Percentiles rank a stretch among this genome's conserved stretches.
These are phyloP conservation scores for Amphiprion percula DNA, from an alignment of 2,113 vertebrate species.

Conservation along the genomic window DNA sequence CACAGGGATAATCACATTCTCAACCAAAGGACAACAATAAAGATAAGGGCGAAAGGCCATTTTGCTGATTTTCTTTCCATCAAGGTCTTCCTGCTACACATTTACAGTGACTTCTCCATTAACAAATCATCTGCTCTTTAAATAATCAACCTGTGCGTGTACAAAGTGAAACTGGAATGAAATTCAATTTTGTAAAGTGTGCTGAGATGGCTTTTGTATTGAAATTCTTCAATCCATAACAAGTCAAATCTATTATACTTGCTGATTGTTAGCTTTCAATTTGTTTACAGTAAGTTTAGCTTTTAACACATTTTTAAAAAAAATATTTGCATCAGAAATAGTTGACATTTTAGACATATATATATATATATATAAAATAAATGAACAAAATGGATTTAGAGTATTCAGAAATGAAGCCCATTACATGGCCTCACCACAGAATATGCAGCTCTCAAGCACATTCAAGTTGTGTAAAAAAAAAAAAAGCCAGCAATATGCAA, in stretches of 20 bases:
- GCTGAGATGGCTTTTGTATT: too few species aligned
- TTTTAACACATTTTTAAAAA: too few species aligned
- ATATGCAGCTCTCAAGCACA: too few species aligned
- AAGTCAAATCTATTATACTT: too few species aligned
- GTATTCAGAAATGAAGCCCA: too few species aligned
- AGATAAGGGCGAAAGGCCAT: constrained; percentile 39
- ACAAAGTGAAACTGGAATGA: background rate
- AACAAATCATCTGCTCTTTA: background rate
- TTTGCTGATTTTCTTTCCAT: constrained; percentile 12
- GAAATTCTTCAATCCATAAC: too few species aligned
- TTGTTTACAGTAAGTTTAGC: background rate
- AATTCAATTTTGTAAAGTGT: too few species aligned
- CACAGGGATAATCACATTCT: constrained; percentile 31
- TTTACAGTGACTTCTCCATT: background rate
- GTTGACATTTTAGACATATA: too few species aligned
- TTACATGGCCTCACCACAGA: too few species aligned
- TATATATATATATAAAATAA: too few species aligned
- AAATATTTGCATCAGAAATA: too few species aligned
- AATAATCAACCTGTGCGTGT: background rate
- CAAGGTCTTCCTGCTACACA: constrained; percentile 2
- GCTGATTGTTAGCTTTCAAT: background rate
- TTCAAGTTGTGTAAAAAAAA: background rate
- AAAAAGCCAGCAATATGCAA: background rate
- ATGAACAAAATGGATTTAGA: too few species aligned
- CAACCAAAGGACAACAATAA: constrained; percentile 17